These are phyloP conservation scores for Patella ulyssiponensis DNA, from an alignment of 2,888 invertebrate genomes.

Conservation along the genomic window DNA sequence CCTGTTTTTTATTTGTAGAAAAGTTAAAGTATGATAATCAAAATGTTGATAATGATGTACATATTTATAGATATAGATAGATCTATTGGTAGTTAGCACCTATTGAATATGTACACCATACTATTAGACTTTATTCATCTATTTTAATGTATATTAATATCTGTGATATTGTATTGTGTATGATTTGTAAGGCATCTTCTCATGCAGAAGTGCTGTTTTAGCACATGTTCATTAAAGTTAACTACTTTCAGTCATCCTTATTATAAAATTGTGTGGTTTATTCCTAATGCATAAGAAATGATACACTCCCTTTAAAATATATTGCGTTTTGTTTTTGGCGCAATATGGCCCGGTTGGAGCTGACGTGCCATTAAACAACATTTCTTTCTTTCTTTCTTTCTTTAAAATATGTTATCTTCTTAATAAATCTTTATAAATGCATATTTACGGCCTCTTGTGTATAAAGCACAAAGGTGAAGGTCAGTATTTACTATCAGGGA, in stretches of 20 bases:
- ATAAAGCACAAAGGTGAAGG: too few relatives aligned
- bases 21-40: neutral
- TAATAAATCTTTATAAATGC: too few relatives aligned
- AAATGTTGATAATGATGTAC: slow-evolving; percentile 18
- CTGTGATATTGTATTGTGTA: neutral
- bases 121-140: neutral
- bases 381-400: too few relatives aligned
- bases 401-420: too few relatives aligned
- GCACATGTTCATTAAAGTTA: neutral
- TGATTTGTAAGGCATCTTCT: slow-evolving; percentile 6
- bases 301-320: too few relatives aligned
- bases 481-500: too few relatives aligned
- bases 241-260: neutral
- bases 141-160: slow-evolving; percentile 15
- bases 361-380: too few relatives aligned
- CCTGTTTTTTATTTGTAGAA: too few relatives aligned
- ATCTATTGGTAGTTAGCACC: neutral
- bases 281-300: too few relatives aligned
- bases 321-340: too few relatives aligned
- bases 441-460: too few relatives aligned
- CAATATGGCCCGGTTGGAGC: too few relatives aligned
- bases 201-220: neutral
- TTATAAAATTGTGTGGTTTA: neutral
- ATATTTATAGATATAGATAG: slow-evolving; percentile 19
- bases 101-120: neutral